A percentile compares a stretch with the other conserved stretches of the same genome.
Evolutionary conservation across 2,888 invertebrate genomes (phyloP).

Genomic region (Lobophora halterata): DNA sequence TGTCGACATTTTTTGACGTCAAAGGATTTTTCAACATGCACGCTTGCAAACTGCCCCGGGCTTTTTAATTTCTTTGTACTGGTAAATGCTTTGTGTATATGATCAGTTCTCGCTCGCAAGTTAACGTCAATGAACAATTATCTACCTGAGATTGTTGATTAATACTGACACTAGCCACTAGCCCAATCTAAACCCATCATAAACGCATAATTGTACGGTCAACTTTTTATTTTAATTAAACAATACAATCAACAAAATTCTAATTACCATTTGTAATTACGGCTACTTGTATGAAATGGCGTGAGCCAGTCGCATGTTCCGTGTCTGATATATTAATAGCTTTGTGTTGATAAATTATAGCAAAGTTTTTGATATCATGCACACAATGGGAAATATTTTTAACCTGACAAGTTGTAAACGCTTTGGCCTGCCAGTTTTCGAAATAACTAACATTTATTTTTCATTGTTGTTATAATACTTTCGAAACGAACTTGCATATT

Average conservation of each 20-base stretch:
- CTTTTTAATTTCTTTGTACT: too few species aligned
- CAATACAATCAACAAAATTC: conserved; percentile 32
- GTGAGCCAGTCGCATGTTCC: conserved; percentile 25
- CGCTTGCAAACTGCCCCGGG: too few species aligned
- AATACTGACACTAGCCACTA: not conserved
- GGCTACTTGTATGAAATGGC: conserved; percentile 18
- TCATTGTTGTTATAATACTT: too few species aligned
- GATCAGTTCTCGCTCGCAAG: too few species aligned
- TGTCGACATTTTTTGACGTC: conserved; percentile 6
- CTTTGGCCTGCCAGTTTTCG: too few species aligned
- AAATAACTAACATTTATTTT: too few species aligned
- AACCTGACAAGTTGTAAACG: conserved; percentile 3
- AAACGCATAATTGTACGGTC: conserved; percentile 1
- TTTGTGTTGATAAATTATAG: conserved; percentile 39
- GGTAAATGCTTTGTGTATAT: too few species aligned
- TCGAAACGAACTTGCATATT: too few species aligned
- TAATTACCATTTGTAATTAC: conserved; percentile 32
- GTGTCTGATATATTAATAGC: conserved; percentile 41
- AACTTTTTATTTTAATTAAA: conserved; percentile 39
- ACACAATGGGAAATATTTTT: conserved; percentile 17
- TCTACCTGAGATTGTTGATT: not conserved
- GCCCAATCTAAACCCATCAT: conserved; percentile 3
- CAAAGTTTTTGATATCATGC: conserved; percentile 33
- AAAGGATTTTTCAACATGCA: conserved; percentile 1
- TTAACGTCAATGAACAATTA: not conserved